These are phyloP conservation scores for Cyanoramphus novaezelandiae DNA, from an alignment of 2,113 vertebrate genomes.

Conservation along the genomic window DNA sequence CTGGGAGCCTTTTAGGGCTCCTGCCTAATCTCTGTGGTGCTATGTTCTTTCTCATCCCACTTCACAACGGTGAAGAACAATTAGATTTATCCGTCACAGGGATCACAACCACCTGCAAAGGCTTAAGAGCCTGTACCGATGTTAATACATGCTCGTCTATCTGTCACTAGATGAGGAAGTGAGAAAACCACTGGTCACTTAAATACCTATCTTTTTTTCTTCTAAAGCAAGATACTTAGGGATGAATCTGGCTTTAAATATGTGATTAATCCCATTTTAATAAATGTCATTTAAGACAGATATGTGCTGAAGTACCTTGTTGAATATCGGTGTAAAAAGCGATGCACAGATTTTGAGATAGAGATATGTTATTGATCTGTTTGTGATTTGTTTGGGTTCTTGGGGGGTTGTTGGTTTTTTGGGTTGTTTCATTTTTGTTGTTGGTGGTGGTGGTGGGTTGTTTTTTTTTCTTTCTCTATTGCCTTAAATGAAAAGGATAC, in stretches of 20 bases:
- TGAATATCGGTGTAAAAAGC: background rate
- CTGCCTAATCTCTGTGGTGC: constrained; percentile 33
- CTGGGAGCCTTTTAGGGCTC: constrained; percentile 1
- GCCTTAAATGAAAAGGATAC: background rate
- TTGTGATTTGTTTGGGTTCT: background rate
- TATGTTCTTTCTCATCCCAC: constrained; percentile 44
- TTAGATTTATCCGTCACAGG: constrained; percentile 38
- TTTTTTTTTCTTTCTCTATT: background rate
- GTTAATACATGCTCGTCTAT: constrained; percentile 24
- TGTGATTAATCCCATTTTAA: constrained; percentile 42
- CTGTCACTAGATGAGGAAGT: background rate
- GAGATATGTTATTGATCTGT: background rate
- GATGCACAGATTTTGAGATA: background rate
- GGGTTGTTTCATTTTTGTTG: background rate
- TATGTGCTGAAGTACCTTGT: background rate
- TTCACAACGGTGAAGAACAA: constrained; percentile 52
- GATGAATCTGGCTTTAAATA: background rate
- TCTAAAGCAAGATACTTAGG: constrained; percentile 13
- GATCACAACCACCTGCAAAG: constrained; percentile 58
- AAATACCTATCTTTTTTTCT: constrained; percentile 45
- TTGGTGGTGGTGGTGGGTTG: background rate
- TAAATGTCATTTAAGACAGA: constrained; percentile 26
- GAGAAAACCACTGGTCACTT: constrained; percentile 56
- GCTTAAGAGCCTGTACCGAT: constrained; percentile 45
- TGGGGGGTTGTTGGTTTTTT: background rate